Evolutionary conservation across 2,113 vertebrate species (phyloP).

Genomic region (Chaenogobius annularis): DNA sequence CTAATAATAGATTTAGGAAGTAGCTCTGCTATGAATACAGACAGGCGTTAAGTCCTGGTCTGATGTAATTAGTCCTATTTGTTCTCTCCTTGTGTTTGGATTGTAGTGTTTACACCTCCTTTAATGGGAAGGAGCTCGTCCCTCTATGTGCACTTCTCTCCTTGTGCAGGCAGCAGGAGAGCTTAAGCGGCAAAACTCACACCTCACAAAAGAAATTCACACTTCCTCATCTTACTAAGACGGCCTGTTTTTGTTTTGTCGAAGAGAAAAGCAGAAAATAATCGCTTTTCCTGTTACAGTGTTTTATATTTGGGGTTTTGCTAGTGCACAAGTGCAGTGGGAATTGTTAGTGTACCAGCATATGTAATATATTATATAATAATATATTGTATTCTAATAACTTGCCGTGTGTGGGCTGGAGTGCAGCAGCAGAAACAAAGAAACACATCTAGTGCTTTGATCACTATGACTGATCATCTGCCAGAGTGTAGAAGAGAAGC

Average conservation of each 20-base stretch:
- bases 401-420: conserved; percentile 68
- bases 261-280: conserved; percentile 42
- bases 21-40: conserved; percentile 21
- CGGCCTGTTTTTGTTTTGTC: conserved; percentile 52
- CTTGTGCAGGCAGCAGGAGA: conserved; percentile 40
- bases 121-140: conserved; percentile 35
- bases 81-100: conserved; percentile 26
- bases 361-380: conserved; percentile 74
- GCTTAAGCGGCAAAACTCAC: conserved; percentile 54
- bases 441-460: conserved; percentile 66
- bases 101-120: conserved; percentile 31
- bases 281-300: conserved; percentile 44
- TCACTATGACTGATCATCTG: conserved; percentile 68
- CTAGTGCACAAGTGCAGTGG: conserved; percentile 42
- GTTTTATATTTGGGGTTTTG: conserved; percentile 49
- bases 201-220: conserved; percentile 61
- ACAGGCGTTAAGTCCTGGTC: conserved; percentile 20
- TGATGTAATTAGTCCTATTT: conserved; percentile 42
- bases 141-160: conserved; percentile 29
- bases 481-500: conserved; percentile 56
- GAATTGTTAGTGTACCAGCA: conserved; percentile 62
- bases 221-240: conserved; percentile 54
- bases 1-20: conserved; percentile 12
- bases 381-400: conserved; percentile 70
- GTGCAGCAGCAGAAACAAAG: conserved; percentile 65